Conservation (phyloP, 2,888 invertebrate species). For the Dolichopus griseipennis region DNA sequence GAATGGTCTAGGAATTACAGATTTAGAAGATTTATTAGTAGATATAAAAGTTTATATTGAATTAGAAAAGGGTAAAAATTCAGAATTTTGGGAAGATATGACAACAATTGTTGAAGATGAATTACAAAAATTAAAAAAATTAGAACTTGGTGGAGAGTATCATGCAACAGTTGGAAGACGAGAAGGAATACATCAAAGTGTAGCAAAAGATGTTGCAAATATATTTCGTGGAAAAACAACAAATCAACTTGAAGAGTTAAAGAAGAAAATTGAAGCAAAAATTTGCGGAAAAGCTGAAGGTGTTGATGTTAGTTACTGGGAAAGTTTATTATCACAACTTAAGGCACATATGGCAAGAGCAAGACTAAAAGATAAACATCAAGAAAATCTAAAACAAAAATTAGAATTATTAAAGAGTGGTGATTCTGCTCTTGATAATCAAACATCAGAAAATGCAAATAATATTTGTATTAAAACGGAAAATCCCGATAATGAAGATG, state of each 20-base stretch:
- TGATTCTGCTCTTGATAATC: conserved; percentile 51
- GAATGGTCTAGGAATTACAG: conserved; percentile 78
- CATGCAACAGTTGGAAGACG: conserved; percentile 48
- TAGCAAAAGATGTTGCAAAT: conserved; percentile 77
- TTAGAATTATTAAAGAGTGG: conserved; percentile 82
- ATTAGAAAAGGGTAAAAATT: conserved; percentile 78
- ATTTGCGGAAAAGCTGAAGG: conserved; percentile 77
- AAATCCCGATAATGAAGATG: conserved; percentile 23
- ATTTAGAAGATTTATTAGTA: conserved; percentile 90
- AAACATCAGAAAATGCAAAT: conserved; percentile 23
- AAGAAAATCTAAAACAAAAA: conserved; percentile 79
- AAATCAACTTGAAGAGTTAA: conserved; percentile 72
- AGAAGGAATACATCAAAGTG: conserved; percentile 76
- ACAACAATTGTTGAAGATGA: conserved; percentile 92
- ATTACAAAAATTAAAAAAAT: conserved; percentile 71
- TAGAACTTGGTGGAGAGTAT: conserved; percentile 53
- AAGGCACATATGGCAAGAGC: conserved; percentile 94
- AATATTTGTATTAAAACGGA: conserved; percentile 22
- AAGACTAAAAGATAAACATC: conserved; percentile 83
- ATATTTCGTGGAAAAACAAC: conserved; percentile 93
- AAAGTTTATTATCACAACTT: conserved; percentile 86
- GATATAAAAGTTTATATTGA: conserved; percentile 94
- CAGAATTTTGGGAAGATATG: conserved; percentile 93
- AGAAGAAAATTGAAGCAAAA: conserved; percentile 77
- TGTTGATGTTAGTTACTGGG: conserved; percentile 97